Evolutionary conservation across 2,888 invertebrate species (phyloP).

Genomic region (Oxystoma pomonae): DNA sequence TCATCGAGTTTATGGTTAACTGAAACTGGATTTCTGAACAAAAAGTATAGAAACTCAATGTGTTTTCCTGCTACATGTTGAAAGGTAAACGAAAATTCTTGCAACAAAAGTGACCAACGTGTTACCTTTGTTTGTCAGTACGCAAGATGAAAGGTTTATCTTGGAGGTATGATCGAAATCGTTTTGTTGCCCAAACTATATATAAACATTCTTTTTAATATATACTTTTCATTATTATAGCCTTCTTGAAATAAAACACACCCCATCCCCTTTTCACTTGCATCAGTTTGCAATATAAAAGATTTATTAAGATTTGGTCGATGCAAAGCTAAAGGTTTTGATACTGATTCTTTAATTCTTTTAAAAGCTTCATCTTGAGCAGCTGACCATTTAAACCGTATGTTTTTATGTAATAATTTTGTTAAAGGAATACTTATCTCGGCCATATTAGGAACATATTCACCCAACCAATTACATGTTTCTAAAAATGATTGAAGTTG

Average conservation of each 20-base stretch:
- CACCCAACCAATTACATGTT: constrained; percentile 2
- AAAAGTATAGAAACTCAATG: not conserved
- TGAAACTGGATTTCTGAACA: not conserved
- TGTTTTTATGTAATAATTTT: not conserved
- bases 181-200: too few species aligned
- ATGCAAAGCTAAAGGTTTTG: not conserved
- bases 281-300: constrained; percentile 10
- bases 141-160: too few species aligned
- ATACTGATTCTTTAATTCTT: not conserved
- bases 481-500: constrained; percentile 13
- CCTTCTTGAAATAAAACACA: constrained; percentile 5
- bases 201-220: too few species aligned
- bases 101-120: too few species aligned
- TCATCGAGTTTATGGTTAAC: not conserved
- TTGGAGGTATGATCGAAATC: too few species aligned
- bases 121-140: too few species aligned
- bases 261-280: constrained; percentile 3
- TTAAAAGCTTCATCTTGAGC: constrained; percentile 4
- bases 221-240: not conserved
- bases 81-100: too few species aligned
- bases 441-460: constrained; percentile 7
- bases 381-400: not conserved
- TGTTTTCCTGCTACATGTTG: not conserved
- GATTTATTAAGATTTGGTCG: not conserved
- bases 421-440: constrained; percentile 5